Evolutionary conservation across 2,797 vertebrate species (phyloP), one percentile per base, ranked within the genome.

Genomic region (Picus viridis): DNA sequence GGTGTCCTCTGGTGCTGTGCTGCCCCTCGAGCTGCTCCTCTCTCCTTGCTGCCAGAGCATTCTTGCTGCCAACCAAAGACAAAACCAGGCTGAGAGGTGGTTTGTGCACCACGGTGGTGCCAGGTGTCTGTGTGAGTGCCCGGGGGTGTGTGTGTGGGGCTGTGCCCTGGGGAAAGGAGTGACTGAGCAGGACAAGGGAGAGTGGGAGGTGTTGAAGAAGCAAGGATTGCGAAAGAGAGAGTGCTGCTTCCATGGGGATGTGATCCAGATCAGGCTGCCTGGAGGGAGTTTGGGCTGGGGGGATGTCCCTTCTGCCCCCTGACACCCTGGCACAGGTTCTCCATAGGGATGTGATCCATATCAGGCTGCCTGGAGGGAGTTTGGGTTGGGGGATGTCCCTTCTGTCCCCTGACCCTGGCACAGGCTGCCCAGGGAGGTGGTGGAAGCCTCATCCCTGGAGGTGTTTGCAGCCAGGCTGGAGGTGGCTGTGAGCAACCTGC

Each of bases 41-140:
- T 23, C 88, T 45, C 51, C 56, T 71, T 29, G 0, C 89, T 56
- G 91, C 91, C 81, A 6, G 12, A 68, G 81, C 72, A 24, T 56
- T 6, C 2, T 18, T 83, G 89, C 89, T 93, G 56, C 45, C 86
- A 54, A 76, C 91, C 92, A 91, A 93, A 95, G 92, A 84, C 89
- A 85, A 43, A 56, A 79, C 1, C 12, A 9, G 51, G 86, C 22
- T 7, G 30, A 39, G 17, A 24, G 79, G 36, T 41, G 17, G 2
- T 27, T 16, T 1, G 62, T 6, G 76, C 49, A 7, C 22, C 29
- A 0, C 2, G 82, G 78, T 69, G 86, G 10, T 22, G 83, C 13
- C 68, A 67, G 19, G 20, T 1, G 3, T 3, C 29, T 9, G 53
- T 2, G 69, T 34, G 76, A 12, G 84, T 4, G 45, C 1, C 8